phyloP scores from a whole-genome alignment of 2,797 vertebrate species.

The Pygocentrus nattereri region DNA sequence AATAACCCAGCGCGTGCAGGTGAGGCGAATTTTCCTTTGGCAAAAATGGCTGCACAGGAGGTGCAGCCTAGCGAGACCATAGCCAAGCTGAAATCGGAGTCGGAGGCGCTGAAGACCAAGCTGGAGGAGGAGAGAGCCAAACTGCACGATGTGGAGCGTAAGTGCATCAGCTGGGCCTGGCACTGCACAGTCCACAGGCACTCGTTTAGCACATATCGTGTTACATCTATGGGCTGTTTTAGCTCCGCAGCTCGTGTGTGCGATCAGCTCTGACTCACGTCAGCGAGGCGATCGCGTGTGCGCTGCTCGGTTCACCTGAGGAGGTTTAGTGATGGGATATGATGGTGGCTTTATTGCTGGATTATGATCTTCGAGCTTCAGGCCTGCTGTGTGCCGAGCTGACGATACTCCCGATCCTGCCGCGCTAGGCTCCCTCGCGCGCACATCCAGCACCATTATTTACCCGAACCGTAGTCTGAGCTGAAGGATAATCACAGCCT shows the following conservation, averaged over 20 bases:
- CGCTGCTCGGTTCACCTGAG: background rate
- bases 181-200: too few relatives aligned
- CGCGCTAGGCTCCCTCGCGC: too few relatives aligned
- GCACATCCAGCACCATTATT: background rate
- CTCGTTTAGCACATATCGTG: too few relatives aligned
- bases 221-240: background rate
- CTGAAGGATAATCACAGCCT: background rate
- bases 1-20: background rate
- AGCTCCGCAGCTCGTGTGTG: background rate
- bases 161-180: slow-evolving; percentile 78
- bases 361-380: slow-evolving; percentile 10
- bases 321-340: background rate
- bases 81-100: slow-evolving; percentile 91
- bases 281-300: too few relatives aligned
- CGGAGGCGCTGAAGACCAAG: slow-evolving; percentile 93
- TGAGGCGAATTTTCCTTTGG: slow-evolving; percentile 53
- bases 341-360: background rate
- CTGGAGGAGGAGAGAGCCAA: slow-evolving; percentile 98
- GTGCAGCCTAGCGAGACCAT: slow-evolving; percentile 92
- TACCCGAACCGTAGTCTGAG: background rate
- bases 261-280: too few relatives aligned
- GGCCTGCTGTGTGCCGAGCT: background rate
- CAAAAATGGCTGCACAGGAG: slow-evolving; percentile 94
- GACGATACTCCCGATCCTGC: background rate
- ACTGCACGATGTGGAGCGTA: slow-evolving; percentile 98